These are phyloP conservation scores for Semicossyphus pulcher DNA, from an alignment of 2,113 vertebrate genomes.

Conservation along the genomic window DNA sequence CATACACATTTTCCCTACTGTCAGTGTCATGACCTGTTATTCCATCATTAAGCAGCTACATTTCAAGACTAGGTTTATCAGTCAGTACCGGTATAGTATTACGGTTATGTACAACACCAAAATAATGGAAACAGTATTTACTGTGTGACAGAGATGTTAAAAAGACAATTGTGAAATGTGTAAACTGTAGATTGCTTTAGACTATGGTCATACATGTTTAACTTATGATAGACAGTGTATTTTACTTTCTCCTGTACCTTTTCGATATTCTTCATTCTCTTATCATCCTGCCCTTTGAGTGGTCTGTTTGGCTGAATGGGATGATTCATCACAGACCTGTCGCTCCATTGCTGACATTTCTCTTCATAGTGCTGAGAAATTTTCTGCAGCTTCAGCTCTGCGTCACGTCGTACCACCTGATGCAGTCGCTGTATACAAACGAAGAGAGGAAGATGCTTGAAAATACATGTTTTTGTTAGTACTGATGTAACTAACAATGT, in stretches of 20 bases:
- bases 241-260: slow-evolving; percentile 73
- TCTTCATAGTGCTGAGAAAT: slow-evolving; percentile 83
- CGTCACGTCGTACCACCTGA: slow-evolving; percentile 78
- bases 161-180: not conserved
- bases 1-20: slow-evolving; percentile 20
- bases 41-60: not conserved
- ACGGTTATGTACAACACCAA: not conserved
- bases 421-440: slow-evolving; percentile 81
- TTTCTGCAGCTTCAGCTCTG: slow-evolving; percentile 83
- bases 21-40: not conserved
- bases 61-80: not conserved
- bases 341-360: slow-evolving; percentile 72
- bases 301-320: slow-evolving; percentile 75
- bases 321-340: slow-evolving; percentile 57
- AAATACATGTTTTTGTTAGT: not conserved
- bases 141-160: not conserved
- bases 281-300: slow-evolving; percentile 79
- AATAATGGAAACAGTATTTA: not conserved
- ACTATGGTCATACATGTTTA: not conserved
- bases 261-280: slow-evolving; percentile 76
- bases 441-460: slow-evolving; percentile 6
- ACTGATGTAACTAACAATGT: not conserved
- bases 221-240: not conserved
- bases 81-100: not conserved
- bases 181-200: not conserved